Evolutionary conservation across 2,113 vertebrate species (phyloP), one percentile per base, ranked within the genome.

Genomic region (Tonatia bakeri): DNA sequence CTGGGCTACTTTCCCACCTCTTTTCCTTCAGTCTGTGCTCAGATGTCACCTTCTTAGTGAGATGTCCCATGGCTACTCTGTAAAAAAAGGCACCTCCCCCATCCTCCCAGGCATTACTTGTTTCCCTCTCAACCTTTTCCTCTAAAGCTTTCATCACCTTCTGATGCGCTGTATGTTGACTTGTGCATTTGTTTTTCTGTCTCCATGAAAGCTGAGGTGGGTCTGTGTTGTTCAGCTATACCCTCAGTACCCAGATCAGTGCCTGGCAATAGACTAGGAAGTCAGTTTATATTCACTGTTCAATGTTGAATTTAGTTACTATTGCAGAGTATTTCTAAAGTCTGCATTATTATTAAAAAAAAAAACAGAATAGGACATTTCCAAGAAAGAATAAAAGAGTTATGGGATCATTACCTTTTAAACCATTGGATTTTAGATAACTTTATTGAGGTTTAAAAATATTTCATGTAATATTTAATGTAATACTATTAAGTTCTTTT

Each of bases 401-500:
- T 75, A 72, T 8, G 54, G 56, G 65, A 61, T 67, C 76, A 82
- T 77, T 69, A 70, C 61, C 61, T 64, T 64, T 56, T 88, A 54
- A 95, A 73, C 17, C 43, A 89, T 19, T 54, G 14, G 40, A 22
- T 75, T 76, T 91, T 67, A 90, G 56, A 43, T 24, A 52, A 15
- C 24, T 81, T 90, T 67, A 45, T 28, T 76, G 56, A 94, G 31
- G 33, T 77, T 65, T 95, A 26, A 86, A 93, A 93, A 77, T 77
- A 11, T 85, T 92, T 81, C n/a, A 38, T 87, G 40, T n/a, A 87
- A 2, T 85, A 82, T 92, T 95, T 88, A 94, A 26, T 75, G 15
- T 4, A 88, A 36, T 70, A 13, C 17, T 80, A 69, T 16, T 47
- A 94, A 90, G 28, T 31, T 70, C 15, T 89, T 86, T 88, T 85